Evolutionary conservation across 2,797 vertebrate species (phyloP).

Genomic region (Gambusia yucatana): DNA sequence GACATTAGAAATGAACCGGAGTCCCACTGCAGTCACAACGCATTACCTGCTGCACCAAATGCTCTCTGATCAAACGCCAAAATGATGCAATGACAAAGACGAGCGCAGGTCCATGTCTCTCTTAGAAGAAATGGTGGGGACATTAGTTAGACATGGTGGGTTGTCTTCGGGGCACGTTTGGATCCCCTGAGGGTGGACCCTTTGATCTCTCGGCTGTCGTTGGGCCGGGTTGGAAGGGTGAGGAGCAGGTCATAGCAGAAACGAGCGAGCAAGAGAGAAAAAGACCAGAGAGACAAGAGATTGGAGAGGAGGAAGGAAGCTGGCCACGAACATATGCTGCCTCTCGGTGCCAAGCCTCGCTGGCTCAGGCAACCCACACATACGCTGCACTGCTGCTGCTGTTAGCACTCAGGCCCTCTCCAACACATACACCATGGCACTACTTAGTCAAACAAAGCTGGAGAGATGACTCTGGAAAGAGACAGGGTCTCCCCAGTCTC

Average conservation of each 20-base stretch:
- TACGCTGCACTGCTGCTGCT: constrained; percentile 71
- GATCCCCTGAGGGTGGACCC: constrained; percentile 18
- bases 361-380: constrained; percentile 74
- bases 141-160: constrained; percentile 38
- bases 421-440: constrained; percentile 74
- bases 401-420: constrained; percentile 71
- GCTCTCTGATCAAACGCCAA: constrained; percentile 73
- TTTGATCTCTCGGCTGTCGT: constrained; percentile 60
- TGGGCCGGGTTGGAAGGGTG: constrained; percentile 2
- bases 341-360: constrained; percentile 75
- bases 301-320: constrained; percentile 65
- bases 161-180: constrained; percentile 36
- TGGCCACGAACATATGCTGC: constrained; percentile 78
- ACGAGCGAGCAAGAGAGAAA: constrained; percentile 29
- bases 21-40: constrained; percentile 49
- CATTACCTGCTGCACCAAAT: constrained; percentile 59
- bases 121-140: constrained; percentile 29
- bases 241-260: constrained; percentile 35
- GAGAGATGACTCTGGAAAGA: constrained; percentile 74
- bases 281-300: constrained; percentile 32
- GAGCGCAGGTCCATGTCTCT: constrained; percentile 23
- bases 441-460: constrained; percentile 80
- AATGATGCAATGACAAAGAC: constrained; percentile 72
- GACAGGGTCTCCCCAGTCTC: constrained; percentile 66
- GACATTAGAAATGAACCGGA: constrained; percentile 63